A percentile compares a stretch with the other conserved stretches of the same genome.
Evolutionary conservation across 2,888 invertebrate species (phyloP).

Genomic region (Aphelenchoides bicaudatus): DNA sequence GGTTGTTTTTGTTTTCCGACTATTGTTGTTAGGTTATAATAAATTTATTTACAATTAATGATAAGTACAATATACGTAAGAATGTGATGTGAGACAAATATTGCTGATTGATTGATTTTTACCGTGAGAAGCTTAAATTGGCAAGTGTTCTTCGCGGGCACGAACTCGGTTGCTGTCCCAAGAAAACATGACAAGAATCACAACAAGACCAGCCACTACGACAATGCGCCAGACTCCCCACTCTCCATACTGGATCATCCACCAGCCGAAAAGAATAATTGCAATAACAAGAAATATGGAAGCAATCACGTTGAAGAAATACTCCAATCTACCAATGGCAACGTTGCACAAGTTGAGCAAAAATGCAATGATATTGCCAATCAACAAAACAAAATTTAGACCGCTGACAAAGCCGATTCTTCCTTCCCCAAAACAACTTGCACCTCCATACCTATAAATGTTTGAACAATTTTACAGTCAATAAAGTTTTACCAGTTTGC

Average conservation of each 20-base stretch:
- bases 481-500: conserved; percentile 35
- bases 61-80: too few relatives aligned
- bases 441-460: conserved; percentile 47
- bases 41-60: too few relatives aligned
- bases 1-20: conserved; percentile 3
- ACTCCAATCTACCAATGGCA: conserved; percentile 22
- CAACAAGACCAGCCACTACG: conserved; percentile 17
- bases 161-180: conserved; percentile 29
- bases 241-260: conserved; percentile 22
- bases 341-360: conserved; percentile 20
- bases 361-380: conserved; percentile 21
- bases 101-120: too few relatives aligned
- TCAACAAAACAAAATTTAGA: conserved; percentile 25
- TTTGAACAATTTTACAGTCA: neutral
- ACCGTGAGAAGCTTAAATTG: conserved; percentile 28
- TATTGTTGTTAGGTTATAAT: neutral
- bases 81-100: too few relatives aligned
- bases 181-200: conserved; percentile 26
- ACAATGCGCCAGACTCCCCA: conserved; percentile 31
- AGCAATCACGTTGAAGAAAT: conserved; percentile 32
- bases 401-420: conserved; percentile 42
- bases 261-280: conserved; percentile 35
- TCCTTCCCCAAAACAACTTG: conserved; percentile 40
- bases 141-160: conserved; percentile 26
- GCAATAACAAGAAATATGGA: conserved; percentile 35